Evolutionary conservation across 1,140 invertebrate genomes (phyloP).

Genomic region (Lepidostoma basale): DNA sequence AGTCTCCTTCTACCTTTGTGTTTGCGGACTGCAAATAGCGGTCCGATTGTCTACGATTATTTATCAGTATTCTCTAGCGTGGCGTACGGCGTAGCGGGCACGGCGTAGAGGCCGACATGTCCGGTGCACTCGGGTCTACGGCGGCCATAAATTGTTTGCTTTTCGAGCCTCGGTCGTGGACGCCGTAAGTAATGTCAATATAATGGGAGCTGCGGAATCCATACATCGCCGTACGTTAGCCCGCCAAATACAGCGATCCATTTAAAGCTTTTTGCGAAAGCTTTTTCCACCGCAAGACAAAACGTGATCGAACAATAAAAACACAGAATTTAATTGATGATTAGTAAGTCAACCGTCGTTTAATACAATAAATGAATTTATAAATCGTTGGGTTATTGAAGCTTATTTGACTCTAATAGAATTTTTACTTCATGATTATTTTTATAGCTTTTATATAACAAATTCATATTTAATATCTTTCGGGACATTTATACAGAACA

Average conservation of each 20-base stretch:
- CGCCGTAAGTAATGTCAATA: constrained; percentile 35
- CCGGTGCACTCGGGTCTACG: constrained; percentile 25
- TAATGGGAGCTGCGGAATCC: constrained; percentile 23
- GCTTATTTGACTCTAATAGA: too few relatives aligned
- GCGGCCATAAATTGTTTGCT: constrained; percentile 36
- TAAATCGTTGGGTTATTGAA: too few relatives aligned
- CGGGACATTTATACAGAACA: too few relatives aligned
- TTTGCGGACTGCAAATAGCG: constrained; percentile 2
- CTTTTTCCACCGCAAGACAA: too few relatives aligned
- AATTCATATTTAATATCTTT: too few relatives aligned
- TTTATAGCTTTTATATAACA: too few relatives aligned
- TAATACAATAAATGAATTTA: too few relatives aligned
- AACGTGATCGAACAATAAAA: too few relatives aligned
- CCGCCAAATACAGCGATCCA: constrained; percentile 15
- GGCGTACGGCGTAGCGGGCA: not conserved
- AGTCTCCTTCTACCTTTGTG: constrained; percentile 3
- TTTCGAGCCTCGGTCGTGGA: constrained; percentile 35
- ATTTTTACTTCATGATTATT: too few relatives aligned
- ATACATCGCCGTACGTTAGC: constrained; percentile 2
- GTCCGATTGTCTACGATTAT: constrained; percentile 30
- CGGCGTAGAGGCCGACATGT: constrained; percentile 18
- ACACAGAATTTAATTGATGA: too few relatives aligned
- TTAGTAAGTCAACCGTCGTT: too few relatives aligned
- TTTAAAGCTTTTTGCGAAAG: not conserved
- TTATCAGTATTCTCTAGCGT: constrained; percentile 19